Base-by-base conservation (phyloP, 1,140 invertebrate species). In the Cheumatopsyche charites region DNA sequence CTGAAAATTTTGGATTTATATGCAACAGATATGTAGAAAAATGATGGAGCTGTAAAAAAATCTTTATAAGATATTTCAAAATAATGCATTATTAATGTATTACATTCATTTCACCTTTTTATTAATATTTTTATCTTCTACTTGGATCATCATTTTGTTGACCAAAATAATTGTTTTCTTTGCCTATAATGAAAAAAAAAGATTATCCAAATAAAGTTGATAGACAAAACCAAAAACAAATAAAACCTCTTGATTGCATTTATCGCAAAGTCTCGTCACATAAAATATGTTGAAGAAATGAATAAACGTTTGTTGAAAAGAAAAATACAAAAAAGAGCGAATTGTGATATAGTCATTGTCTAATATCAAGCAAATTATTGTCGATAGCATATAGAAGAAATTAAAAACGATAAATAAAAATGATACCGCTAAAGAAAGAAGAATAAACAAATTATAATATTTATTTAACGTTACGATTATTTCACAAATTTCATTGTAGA, bases 11-110 rank as follows among this genome's bases (percentile, higher is more conserved):
- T 6, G 66, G 66, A 55, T 41, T 55, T 17, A 47, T 49, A 55
- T 68, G 66, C 23, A 68, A 17, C 15, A 68, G 17, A 42, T 68
- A 68, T 25, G 66, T 68, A 36, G 66, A 68, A 55, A 68, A 68
- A 15, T 68, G 47, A 68, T 68, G 66, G 13, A 68, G 29, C 66
- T 68, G 21, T 29, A 42, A 63, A 5, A 23, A 63, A 58, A 26
- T 12, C 41, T 9, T 55, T 36, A 41, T 68, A 19, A 11, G 23
- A 36, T 52, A 55, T 68, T 67, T 25, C 3, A 3, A 36, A 36
- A 36, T 4, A 63, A 63, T 63, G 17, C 9, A 66, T 36, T 36
- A 36, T 36, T n/a, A n/a, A n/a, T n/a, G n/a, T n/a, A n/a, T n/a
- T n/a, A n/a, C n/a, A n/a, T n/a, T n/a, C n/a, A n/a, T n/a, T n/a